phyloP scores from a whole-genome alignment of 1,140 invertebrate species.

The Mycetomoellerius zeteki region DNA sequence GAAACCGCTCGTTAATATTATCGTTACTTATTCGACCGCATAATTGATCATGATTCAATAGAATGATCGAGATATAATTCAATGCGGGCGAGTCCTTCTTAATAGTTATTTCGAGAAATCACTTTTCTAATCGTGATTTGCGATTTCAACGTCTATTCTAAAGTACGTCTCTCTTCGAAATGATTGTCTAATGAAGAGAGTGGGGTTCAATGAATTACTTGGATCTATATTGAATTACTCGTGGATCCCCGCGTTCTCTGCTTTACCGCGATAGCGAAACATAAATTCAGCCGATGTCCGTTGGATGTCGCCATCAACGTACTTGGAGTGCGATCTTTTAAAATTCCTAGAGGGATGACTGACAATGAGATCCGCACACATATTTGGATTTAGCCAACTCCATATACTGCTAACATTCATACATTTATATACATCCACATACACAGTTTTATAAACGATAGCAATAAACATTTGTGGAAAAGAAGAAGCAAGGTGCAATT shows the following conservation, averaged over 20 bases:
- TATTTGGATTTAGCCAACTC: neutral
- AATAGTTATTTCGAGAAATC: neutral
- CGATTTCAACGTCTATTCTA: neutral
- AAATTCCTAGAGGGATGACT: neutral
- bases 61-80: neutral
- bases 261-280: constrained; percentile 18
- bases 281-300: constrained; percentile 49
- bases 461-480: neutral
- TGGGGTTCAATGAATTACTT: neutral
- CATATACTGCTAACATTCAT: too few species aligned
- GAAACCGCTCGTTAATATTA: constrained; percentile 17
- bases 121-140: neutral
- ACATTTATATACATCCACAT: neutral
- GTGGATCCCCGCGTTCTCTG: neutral
- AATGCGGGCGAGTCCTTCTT: neutral
- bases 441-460: neutral
- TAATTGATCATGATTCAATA: constrained; percentile 9
- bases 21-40: neutral
- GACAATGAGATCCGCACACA: neutral
- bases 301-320: constrained; percentile 69
- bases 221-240: neutral
- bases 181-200: neutral
- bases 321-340: constrained; percentile 5
- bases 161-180: neutral
- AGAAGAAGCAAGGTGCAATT: neutral